Evolutionary conservation across 2,113 vertebrate genomes (phyloP).

Genomic region (Plotosus lineatus): DNA sequence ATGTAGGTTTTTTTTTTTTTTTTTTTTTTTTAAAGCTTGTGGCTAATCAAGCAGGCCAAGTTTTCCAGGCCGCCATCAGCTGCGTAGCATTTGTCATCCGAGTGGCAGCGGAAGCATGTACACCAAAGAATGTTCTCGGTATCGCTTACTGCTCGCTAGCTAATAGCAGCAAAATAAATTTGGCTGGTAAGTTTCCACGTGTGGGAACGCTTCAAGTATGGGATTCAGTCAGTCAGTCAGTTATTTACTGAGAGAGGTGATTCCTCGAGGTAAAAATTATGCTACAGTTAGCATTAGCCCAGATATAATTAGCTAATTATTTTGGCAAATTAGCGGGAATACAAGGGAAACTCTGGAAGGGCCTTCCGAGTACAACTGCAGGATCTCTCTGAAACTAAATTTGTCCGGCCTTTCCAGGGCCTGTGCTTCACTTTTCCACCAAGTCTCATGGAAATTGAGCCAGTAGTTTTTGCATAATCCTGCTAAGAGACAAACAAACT

Average conservation of each 20-base stretch:
- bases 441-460: no score
- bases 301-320: background rate
- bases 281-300: background rate
- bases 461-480: no score
- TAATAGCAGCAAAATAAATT: background rate
- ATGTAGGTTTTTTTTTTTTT: no score
- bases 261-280: background rate
- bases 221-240: background rate
- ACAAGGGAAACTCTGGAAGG: background rate
- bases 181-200: background rate
- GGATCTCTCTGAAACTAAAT: no score
- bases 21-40: no score
- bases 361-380: no score
- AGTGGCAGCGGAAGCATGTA: background rate
- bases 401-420: no score
- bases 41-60: background rate
- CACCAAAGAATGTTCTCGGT: background rate
- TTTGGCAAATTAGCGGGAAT: background rate
- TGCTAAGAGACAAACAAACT: no score
- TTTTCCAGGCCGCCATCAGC: background rate
- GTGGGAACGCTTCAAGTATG: background rate
- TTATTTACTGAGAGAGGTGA: background rate
- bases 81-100: background rate
- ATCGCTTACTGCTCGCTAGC: background rate
- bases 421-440: no score